Base-by-base conservation (phyloP, 2,888 invertebrate species). In the Tetranychus truncatus region DNA sequence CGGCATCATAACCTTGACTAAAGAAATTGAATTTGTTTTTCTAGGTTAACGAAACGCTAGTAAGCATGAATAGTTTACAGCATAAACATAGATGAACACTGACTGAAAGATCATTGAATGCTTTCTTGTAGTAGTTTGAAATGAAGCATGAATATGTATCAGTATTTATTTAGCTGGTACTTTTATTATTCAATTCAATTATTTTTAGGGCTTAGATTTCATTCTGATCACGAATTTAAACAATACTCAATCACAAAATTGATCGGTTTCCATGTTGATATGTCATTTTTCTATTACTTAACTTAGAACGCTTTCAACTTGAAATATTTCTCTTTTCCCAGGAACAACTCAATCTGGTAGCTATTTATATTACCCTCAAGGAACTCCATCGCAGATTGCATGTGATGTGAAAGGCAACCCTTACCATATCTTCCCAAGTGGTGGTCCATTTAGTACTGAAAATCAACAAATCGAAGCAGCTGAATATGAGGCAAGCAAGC, bases 391-490 rank as follows among this genome's bases (percentile, higher is more conserved):
- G 1, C n/a, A 44, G 11, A 15, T 65, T 8, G 21, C 18, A 21
- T 73, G 20, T 45, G 67, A 74, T 8, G 74, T 66, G 34, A 66
- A 74, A 74, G 65, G 66, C 9, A 69, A 24, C 18, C 44, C 74
- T 18, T 74, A 74, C 45, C 74, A 74, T 45, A 67, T 74, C 15
- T 69, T 74, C 3, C 55, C 73, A 15, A 45, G 20, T n/a, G 74
- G 67, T 15, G 67, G 21, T 20, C 20, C 67, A 7, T 67, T 34
- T 11, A 9, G n/a, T 67, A 45, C 20, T 18, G 67, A 74, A 24
- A 18, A 21, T 24, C 44, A 24, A n/a, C 18, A 69, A 21, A 34
- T 45, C 5, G 69, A 67, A 18, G 20, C 69, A 9, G 18, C 18
- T 45, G 66, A 45, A 9, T 67, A 67, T 21, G 67, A 74, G 18